A percentile compares a stretch with the other conserved stretches of the same genome.
Conservation (phyloP, 2,888 invertebrate genomes). For the Halictus ligatus region DNA sequence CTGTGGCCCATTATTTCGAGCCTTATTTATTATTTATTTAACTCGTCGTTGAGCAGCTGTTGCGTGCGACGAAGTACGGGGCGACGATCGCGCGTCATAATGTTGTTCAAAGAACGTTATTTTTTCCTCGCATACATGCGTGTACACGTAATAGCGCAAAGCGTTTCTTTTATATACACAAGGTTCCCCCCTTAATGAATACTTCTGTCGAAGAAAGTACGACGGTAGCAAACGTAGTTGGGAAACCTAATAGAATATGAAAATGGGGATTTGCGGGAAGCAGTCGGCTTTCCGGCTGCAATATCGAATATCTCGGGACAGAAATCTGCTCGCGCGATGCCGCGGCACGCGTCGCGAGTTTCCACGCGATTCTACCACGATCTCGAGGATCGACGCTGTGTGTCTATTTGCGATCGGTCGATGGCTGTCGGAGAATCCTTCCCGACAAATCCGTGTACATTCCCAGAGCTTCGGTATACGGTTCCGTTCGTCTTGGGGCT, state of each 20-base stretch:
- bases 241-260: background rate
- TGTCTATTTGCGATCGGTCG: background rate
- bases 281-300: background rate
- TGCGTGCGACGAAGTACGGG: no score
- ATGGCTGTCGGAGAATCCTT: background rate
- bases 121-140: no score
- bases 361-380: background rate
- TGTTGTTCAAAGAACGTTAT: no score
- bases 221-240: background rate
- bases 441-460: conserved; percentile 7
- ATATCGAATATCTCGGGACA: background rate
- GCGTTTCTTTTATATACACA: no score
- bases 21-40: no score
- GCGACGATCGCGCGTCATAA: no score
- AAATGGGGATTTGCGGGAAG: background rate
- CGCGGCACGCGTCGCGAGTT: background rate
- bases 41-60: no score
- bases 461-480: background rate
- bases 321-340: background rate
- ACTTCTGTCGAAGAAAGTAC: no score
- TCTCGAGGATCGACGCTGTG: background rate
- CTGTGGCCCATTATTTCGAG: no score
- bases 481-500: background rate
- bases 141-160: no score
- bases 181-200: background rate